Evolutionary conservation across 1,140 invertebrate genomes (phyloP).

Genomic region (Ditylenchus dipsaci): DNA sequence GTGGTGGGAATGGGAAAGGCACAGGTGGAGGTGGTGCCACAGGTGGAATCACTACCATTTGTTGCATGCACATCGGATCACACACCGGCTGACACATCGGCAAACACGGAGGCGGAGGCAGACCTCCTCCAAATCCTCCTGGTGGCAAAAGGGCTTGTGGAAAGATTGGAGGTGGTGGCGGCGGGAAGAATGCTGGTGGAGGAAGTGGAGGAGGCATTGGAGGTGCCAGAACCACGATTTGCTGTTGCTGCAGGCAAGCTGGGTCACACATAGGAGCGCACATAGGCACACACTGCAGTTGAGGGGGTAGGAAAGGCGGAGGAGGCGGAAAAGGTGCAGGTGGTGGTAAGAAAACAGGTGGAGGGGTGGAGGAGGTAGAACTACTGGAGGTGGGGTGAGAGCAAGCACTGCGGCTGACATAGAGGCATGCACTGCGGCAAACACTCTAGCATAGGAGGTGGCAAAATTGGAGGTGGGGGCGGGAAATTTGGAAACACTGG

Average conservation of each 20-base stretch:
- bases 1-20: neutral
- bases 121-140: neutral
- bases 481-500: neutral
- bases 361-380: neutral
- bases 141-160: slow-evolving; percentile 1
- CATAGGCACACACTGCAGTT: neutral
- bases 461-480: neutral
- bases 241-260: neutral
- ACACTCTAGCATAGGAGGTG: neutral
- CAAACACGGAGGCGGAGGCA: neutral
- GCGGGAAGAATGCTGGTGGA: neutral
- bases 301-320: neutral
- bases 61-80: slow-evolving; percentile 2
- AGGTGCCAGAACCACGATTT: neutral
- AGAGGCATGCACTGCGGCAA: slow-evolving; percentile 7
- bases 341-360: neutral
- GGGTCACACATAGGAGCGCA: neutral
- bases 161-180: neutral
- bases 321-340: neutral
- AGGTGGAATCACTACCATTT: neutral
- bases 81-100: neutral
- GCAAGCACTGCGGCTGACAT: slow-evolving; percentile 4
- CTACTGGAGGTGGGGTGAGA: neutral
- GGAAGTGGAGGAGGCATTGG: neutral
- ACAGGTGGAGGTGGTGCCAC: neutral